A percentile compares a stretch with the other conserved stretches of the same genome.
phyloP scores from a whole-genome alignment of 2,888 invertebrate genomes.

The Amphipyra berbera region DNA sequence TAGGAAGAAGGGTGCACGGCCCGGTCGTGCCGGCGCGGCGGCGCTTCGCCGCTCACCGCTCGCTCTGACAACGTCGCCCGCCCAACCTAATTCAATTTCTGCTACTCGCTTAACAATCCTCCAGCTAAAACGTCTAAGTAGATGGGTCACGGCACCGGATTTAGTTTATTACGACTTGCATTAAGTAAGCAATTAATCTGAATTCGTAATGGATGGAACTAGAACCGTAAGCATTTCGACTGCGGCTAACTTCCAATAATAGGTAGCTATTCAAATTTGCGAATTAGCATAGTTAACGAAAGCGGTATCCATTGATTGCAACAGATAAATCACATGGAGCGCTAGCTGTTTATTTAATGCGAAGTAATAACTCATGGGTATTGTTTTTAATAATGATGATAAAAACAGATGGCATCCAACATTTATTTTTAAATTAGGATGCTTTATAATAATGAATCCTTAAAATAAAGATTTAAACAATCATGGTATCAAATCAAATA shows the following conservation, averaged over 20 bases:
- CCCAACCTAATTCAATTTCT: slow-evolving; percentile 80
- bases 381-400: slow-evolving; percentile 6
- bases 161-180: slow-evolving; percentile 81
- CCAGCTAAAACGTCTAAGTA: slow-evolving; percentile 78
- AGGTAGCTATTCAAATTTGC: slow-evolving; percentile 69
- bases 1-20: slow-evolving; percentile 56
- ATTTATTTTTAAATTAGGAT: too few species aligned
- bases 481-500: too few species aligned
- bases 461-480: too few species aligned
- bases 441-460: too few species aligned
- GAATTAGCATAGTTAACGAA: slow-evolving; percentile 68
- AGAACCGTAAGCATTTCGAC: slow-evolving; percentile 74
- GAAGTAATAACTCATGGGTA: slow-evolving; percentile 21
- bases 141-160: slow-evolving; percentile 79
- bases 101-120: slow-evolving; percentile 80
- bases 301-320: slow-evolving; percentile 58
- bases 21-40: slow-evolving; percentile 15
- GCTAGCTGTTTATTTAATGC: slow-evolving; percentile 30
- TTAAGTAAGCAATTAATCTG: slow-evolving; percentile 81
- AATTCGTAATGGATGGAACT: slow-evolving; percentile 74
- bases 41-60: slow-evolving; percentile 28
- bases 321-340: slow-evolving; percentile 46
- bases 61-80: slow-evolving; percentile 64
- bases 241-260: slow-evolving; percentile 73
- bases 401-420: too few species aligned